These are phyloP conservation scores for Drosophila murphyi DNA, from an alignment of 1,140 invertebrate genomes.

Conservation along the genomic window DNA sequence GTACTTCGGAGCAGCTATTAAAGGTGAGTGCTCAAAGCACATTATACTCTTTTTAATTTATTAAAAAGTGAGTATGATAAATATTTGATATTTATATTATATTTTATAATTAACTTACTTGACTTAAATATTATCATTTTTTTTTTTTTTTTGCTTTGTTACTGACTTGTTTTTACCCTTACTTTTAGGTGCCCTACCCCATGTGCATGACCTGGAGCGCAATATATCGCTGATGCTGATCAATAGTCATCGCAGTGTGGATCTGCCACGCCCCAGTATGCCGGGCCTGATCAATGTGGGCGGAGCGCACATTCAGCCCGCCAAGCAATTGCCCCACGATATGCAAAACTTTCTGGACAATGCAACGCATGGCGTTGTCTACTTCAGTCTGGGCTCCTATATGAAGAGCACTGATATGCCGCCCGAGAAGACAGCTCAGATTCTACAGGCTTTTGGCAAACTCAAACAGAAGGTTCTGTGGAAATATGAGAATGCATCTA, in stretches of 20 bases:
- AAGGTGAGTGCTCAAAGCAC: conserved; percentile 37
- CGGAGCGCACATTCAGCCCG: conserved; percentile 85
- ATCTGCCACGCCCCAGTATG: conserved; percentile 84
- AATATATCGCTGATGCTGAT: conserved; percentile 86
- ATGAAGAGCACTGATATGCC: conserved; percentile 86
- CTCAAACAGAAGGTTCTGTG: conserved; percentile 88
- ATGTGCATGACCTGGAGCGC: conserved; percentile 85
- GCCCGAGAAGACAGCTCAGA: conserved; percentile 65
- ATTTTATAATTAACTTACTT: background rate
- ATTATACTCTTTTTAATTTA: too few relatives aligned
- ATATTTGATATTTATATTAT: background rate
- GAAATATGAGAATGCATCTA: conserved; percentile 86
- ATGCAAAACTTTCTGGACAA: conserved; percentile 85
- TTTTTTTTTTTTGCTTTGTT: too few relatives aligned
- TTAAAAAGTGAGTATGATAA: too few relatives aligned
- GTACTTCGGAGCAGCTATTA: conserved; percentile 65
- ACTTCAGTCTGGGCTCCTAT: conserved; percentile 87
- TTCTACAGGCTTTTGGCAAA: conserved; percentile 86
- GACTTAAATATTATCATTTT: too few relatives aligned
- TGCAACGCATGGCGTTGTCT: conserved; percentile 86
- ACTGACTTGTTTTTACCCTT: background rate
- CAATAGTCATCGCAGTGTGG: conserved; percentile 85
- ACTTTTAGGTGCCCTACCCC: conserved; percentile 66
- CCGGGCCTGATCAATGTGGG: conserved; percentile 85
- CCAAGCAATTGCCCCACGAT: conserved; percentile 83